Base-by-base conservation (phyloP, 2,113 vertebrate species). In the Scopus umbretta region DNA sequence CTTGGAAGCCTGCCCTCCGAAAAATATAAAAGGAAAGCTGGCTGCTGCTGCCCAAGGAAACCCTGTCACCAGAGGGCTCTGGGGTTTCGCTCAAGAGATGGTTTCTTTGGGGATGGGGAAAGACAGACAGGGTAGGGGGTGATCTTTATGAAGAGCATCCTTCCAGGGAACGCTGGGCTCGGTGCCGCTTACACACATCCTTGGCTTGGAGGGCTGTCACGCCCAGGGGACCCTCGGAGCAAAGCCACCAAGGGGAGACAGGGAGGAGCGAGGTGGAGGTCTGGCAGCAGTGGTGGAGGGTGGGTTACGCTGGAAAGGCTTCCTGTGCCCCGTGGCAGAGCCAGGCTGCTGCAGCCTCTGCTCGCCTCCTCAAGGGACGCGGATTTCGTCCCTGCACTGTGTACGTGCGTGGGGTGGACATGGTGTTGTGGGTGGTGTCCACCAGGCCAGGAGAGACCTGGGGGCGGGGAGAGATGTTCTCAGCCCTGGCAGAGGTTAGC, bases 391-490 rank as follows among this genome's bases (percentile, higher is more conserved):
- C 61, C 42, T 15, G 36, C 40, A 1, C 55, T 7, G 2, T 20
- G 3, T 52, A 26, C 1, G 2, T 68, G 66, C 1, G 0, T 26
- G 62, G 52, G 10, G 16, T 66, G 61, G 65, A n/a, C 21, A 6
- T 0, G 8, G 25, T 78, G 50, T 25, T 1, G 1, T 42, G 56
- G 17, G 32, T 63, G 50, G 32, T 14, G 8, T 91, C 70, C 85
- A 47, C 47, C 47, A 21, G n/a, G 26, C 61, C 0, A 0, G 16
- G 32, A 85, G 61, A 72, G 38, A 50, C 47, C 30, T 3, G 3
- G 38, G 38, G 14, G 12, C 76, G 56, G 15, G 29, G 13, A 91
- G 59, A 50, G 36, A 49, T 72, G 56, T 40, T 36, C 27, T 59
- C 5, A 2, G 56, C 13, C 32, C 23, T 1, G 0, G 18, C 6